Evolutionary conservation across 2,888 invertebrate genomes (phyloP), one percentile per base, ranked within the genome.

Genomic region (Atrina japonica): DNA sequence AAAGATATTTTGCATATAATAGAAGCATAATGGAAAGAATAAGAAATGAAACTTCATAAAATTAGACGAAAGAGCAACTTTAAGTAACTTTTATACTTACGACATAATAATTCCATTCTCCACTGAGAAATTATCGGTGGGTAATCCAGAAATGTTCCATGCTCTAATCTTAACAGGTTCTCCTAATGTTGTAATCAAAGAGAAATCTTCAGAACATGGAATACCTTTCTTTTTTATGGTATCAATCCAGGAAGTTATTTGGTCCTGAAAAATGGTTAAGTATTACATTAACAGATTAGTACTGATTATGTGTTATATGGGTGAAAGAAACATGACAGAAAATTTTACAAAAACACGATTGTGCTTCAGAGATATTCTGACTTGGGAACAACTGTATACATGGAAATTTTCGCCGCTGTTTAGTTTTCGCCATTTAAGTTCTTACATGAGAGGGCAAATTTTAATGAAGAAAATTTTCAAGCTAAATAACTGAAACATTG

Each of bases 141-240:
- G 91, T n/a, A 92, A 84, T 23, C 91, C 91, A 69, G 87, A 83
- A 66, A 91, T 91, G 77, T 91, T 91, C 91, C 91, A 92, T n/a
- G 88, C 85, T 30, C 91, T 82, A 70, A 91, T 92, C 71, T 86
- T 85, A 7, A 91, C 91, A 1, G 89, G 88, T 16, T 91, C 91
- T 29, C 91, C 91, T 1, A 91, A 84, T 5, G 89, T 90, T 21
- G 74, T 71, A 56, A 89, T 83, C 41, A 98, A 91, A 77, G 95
- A 94, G 90, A 95, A 98, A 87, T 96, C 93, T 0, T 91, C 88
- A 0, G 94, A 94, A 87, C 96, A 96, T 2, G 95, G 94, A 6
- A 98, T 93, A 0, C 94, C 93, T 66, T 93, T 93, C 3, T 93
- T 92, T 29, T 93, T 93, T 50, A 96, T 94, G 25, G 93, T 93